A percentile compares a stretch with the other conserved stretches of the same genome.
These are phyloP conservation scores for Canis aureus DNA, from an alignment of 2,113 vertebrate genomes.

Conservation along the genomic window DNA sequence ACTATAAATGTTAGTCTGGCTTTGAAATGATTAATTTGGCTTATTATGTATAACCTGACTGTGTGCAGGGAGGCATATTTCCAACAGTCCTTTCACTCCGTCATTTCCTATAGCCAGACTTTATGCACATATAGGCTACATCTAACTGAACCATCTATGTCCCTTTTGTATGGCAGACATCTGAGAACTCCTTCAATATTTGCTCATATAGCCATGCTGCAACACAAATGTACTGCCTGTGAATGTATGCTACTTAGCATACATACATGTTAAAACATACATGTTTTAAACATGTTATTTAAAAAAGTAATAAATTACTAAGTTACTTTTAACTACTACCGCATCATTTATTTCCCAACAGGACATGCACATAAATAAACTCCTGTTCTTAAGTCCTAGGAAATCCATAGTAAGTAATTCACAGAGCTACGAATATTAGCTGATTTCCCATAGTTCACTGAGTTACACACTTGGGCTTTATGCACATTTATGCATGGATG, in stretches of 20 bases:
- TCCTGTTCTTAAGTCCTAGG: neutral
- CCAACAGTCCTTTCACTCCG: neutral
- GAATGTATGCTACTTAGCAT: neutral
- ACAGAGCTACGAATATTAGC: neutral
- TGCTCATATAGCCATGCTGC: neutral
- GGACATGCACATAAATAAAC: neutral
- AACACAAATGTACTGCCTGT: neutral
- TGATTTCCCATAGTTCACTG: too few species aligned
- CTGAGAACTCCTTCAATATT: neutral
- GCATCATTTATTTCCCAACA: neutral
- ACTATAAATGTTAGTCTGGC: constrained; percentile 6
- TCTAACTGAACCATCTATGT: neutral
- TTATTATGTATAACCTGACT: neutral
- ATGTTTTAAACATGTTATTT: neutral
- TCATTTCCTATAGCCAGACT: constrained; percentile 15
- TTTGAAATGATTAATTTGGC: neutral
- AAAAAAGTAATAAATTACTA: neutral
- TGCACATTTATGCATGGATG: too few species aligned
- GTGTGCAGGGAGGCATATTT: neutral
- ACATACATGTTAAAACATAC: too few species aligned
- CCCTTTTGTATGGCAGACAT: neutral
- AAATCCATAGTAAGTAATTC: neutral
- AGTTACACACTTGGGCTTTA: too few species aligned
- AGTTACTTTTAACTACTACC: neutral
- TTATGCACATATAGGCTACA: neutral